Percentiles rank a stretch among this genome's conserved stretches.
Conservation (phyloP, 1,140 invertebrate species). For the Formica exsecta region DNA sequence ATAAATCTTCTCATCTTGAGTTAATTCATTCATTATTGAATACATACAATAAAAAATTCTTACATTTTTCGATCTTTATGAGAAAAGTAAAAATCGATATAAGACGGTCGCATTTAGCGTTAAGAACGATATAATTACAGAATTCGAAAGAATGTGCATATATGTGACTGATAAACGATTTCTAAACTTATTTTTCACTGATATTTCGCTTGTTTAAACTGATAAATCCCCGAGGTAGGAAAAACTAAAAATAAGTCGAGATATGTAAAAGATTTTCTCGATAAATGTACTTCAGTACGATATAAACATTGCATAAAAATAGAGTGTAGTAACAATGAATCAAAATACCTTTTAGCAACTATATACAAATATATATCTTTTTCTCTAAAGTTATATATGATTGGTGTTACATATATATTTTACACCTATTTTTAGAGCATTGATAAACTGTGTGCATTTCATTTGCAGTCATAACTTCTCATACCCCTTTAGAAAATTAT, state of each 20-base stretch:
- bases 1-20: neutral
- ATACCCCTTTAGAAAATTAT: conserved; percentile 17
- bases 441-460: conserved; percentile 40
- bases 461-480: conserved; percentile 15
- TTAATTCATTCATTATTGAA: neutral
- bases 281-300: neutral
- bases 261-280: neutral
- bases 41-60: neutral
- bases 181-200: neutral
- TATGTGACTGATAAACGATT: neutral
- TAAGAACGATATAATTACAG: neutral
- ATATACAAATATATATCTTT: conserved; percentile 63
- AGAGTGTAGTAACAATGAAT: conserved; percentile 13
- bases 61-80: neutral
- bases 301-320: neutral
- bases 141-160: conserved; percentile 15
- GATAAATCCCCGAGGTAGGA: neutral
- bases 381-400: conserved; percentile 17
- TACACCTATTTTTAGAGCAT: conserved; percentile 4
- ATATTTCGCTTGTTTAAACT: neutral
- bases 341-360: conserved; percentile 14
- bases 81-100: neutral
- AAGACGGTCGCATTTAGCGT: neutral
- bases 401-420: conserved; percentile 18
- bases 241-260: neutral